Conservation (phyloP, 2,113 vertebrate genomes). For the Hypocryptadius cinnamomeus region DNA sequence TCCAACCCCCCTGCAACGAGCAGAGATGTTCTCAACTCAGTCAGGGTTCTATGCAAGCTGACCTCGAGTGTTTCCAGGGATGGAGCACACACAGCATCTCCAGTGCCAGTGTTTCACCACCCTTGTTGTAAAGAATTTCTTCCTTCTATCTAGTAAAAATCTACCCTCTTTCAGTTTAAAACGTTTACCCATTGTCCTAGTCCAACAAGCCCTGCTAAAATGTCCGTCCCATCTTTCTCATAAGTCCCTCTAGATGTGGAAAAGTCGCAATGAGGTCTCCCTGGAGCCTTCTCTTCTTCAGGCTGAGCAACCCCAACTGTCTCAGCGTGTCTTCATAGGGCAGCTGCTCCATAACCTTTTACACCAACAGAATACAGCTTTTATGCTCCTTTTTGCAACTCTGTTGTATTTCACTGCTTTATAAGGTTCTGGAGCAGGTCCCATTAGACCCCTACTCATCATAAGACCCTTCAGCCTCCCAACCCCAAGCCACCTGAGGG, state of each 20-base stretch:
- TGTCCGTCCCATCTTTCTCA: not conserved
- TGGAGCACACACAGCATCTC: not conserved
- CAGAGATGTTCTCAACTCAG: not conserved
- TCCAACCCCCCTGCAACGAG: no score
- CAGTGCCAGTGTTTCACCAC: not conserved
- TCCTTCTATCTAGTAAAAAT: not conserved
- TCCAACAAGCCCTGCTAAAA: not conserved
- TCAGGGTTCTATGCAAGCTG: not conserved
- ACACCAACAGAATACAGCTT: not conserved
- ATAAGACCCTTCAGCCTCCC: not conserved
- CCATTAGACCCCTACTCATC: not conserved
- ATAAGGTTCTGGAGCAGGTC: rapidly evolving
- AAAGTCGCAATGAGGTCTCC: not conserved
- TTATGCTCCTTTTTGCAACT: not conserved
- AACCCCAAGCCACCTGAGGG: rapidly evolving
- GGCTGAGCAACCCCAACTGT: not conserved
- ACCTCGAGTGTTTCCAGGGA: not conserved
- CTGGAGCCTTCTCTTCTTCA: not conserved
- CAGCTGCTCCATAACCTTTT: not conserved
- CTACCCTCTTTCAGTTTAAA: not conserved
- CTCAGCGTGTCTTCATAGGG: not conserved
- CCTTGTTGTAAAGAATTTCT: not conserved
- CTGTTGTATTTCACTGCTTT: not conserved
- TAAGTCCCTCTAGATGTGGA: not conserved
- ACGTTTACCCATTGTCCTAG: not conserved